Base-by-base conservation (phyloP, 23 tunicate species). In the Trididemnum nubilum region DNA sequence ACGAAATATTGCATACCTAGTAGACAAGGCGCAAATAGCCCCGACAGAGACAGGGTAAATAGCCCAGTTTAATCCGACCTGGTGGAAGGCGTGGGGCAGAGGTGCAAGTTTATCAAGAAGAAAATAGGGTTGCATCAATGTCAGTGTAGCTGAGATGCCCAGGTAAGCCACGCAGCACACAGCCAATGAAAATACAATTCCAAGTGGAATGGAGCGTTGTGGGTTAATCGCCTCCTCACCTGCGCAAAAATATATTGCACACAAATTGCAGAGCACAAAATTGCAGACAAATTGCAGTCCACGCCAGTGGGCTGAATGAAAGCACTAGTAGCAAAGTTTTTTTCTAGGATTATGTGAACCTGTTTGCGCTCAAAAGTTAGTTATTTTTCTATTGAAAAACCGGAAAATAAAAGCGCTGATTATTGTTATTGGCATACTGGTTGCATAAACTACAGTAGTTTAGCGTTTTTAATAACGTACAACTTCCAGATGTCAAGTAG, bases 221-320 rank as follows among this genome's bases (percentile, higher is more conserved):
- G 99, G 99, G 70, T 95, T 95, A 25, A 91, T 95, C 52, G 99
- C 99, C 61, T 95, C 99, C 73, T 95, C 99, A 24, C 99, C 99
- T 92, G 82, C 12, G 18, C n/a, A n/a, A n/a, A n/a, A n/a, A n/a
- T 26, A 38, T 33, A 61, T n/a, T 51, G 59, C 18, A 24, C 15
- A 19, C 9, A 21, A 19, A 21, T 65, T 65, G 24, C 23, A 65
- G 12, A n/a, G n/a, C n/a, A n/a, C n/a, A n/a, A n/a, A n/a, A n/a
- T n/a, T n/a, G n/a, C n/a, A n/a, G n/a, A n/a, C n/a, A n/a, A n/a
- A n/a, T n/a, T n/a, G n/a, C n/a, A n/a, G n/a, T n/a, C n/a, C n/a
- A n/a, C n/a, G n/a, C n/a, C n/a, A n/a, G n/a, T n/a, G n/a, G n/a
- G n/a, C n/a, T n/a, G n/a, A n/a, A n/a, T n/a, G n/a, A n/a, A n/a